Evolutionary conservation across 2,888 invertebrate genomes (phyloP), one percentile per base, ranked within the genome.

Genomic region (Chrysomela aeneicollis): DNA sequence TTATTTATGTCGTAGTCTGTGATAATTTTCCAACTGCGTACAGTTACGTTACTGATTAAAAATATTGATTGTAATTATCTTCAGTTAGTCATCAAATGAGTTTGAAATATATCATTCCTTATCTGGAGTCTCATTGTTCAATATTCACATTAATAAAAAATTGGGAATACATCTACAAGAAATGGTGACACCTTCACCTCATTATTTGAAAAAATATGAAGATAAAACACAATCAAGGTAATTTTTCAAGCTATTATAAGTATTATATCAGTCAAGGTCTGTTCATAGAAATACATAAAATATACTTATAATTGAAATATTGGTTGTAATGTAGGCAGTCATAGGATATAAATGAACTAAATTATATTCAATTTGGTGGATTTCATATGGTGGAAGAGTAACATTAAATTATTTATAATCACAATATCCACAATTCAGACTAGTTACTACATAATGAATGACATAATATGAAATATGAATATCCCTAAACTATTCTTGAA

Each of bases 141-240:
- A 15, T 42, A 42, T 42, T 57, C 46, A 2, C 49, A 49, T 12
- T 22, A 2, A 49, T 49, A 49, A 22, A 19, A 49, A 57, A 32
- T 22, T 18, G 42, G n/a, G 30, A 26, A 46, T 21, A 55, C 42
- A 42, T 15, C 46, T 15, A 46, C n/a, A 37, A 26, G 26, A 57
- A 46, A 42, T 42, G 42, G 8, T 42, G 42, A 42, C 42, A 42
- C 15, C 42, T 42, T 46, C 46, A 18, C 57, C 57, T 46, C 26
- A 57, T 18, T 46, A 57, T 46, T 22, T 47, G 47, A 46, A 46
- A 26, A 46, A 26, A 47, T 57, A 57, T 46, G 57, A 57, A 6
- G 57, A 46, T 47, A 57, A 18, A 46, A 46, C 17, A 2, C 42
- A 57, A 5, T 46, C 47, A 2, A 57, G 57, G 57, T 57, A 57